Conservation (phyloP, 2,797 vertebrate genomes). For the Galaxias olidus region DNA sequence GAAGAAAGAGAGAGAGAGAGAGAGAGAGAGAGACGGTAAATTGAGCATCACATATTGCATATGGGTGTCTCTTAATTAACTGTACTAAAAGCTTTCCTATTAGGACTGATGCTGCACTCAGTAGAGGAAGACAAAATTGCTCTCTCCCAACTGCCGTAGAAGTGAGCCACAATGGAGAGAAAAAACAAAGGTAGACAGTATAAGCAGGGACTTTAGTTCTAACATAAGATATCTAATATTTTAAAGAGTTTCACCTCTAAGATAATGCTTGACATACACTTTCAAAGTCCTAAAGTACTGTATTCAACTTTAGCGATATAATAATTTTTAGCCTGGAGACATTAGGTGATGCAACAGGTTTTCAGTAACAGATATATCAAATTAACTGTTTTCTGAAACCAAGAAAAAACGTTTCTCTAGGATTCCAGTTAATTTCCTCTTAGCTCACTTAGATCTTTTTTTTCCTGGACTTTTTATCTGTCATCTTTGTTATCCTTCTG, state of each 20-base stretch:
- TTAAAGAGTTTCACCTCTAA: too few relatives aligned
- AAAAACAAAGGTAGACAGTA: slow-evolving; percentile 34
- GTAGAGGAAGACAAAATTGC: slow-evolving; percentile 50
- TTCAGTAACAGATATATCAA: too few relatives aligned
- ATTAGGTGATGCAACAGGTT: too few relatives aligned
- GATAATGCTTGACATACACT: too few relatives aligned
- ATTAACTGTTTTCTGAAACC: too few relatives aligned
- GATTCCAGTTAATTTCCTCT: slow-evolving; percentile 40
- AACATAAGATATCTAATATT: too few relatives aligned
- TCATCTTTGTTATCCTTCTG: slow-evolving; percentile 47
- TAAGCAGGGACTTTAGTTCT: slow-evolving; percentile 19
- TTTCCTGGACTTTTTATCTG: slow-evolving; percentile 55
- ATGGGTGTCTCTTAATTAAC: slow-evolving; percentile 77
- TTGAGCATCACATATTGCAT: slow-evolving; percentile 73
- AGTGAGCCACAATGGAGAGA: slow-evolving; percentile 46
- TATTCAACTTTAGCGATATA: too few relatives aligned
- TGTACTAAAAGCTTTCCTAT: slow-evolving; percentile 78
- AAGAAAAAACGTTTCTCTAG: not conserved
- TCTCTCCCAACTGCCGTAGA: slow-evolving; percentile 57
- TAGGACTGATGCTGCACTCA: slow-evolving; percentile 65
- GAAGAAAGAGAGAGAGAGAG: slow-evolving; percentile 33
- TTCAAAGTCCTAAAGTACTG: too few relatives aligned
- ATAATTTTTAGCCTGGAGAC: too few relatives aligned
- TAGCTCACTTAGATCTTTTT: slow-evolving; percentile 40
- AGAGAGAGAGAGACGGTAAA: slow-evolving; percentile 66